Evolutionary conservation across 1,140 invertebrate species (phyloP).

Genomic region (Ectropis grisescens): DNA sequence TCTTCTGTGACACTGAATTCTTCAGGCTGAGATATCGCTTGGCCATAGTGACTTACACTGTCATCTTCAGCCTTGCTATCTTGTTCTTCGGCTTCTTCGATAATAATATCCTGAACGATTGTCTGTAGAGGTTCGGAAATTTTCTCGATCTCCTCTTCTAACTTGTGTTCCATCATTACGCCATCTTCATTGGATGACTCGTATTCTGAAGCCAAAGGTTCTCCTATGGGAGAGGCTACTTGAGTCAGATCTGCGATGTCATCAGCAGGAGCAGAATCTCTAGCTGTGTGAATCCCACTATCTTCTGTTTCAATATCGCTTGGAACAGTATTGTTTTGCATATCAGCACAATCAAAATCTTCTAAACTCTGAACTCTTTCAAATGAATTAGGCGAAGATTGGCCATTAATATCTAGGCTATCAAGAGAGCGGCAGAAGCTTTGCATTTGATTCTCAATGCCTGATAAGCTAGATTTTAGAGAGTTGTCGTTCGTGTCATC

Average conservation of each 20-base stretch:
- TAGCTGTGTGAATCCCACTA: conserved; percentile 85
- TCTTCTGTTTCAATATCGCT: conserved; percentile 83
- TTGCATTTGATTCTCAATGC: conserved; percentile 62
- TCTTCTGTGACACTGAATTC: conserved; percentile 59
- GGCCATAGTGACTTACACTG: conserved; percentile 56
- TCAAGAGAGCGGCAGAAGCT: conserved; percentile 76
- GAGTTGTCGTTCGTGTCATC: conserved; percentile 45
- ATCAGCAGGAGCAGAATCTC: conserved; percentile 82
- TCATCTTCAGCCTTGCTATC: conserved; percentile 51
- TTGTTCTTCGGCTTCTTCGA: conserved; percentile 48
- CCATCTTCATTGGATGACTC: conserved; percentile 59
- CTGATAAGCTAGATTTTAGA: conserved; percentile 46
- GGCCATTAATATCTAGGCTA: conserved; percentile 72
- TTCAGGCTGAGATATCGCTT: conserved; percentile 59
- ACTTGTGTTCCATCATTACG: conserved; percentile 31
- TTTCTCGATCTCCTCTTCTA: conserved; percentile 25
- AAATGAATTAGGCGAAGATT: conserved; percentile 70
- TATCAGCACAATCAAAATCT: conserved; percentile 71
- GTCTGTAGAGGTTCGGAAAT: conserved; percentile 20
- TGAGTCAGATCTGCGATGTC: conserved; percentile 72
- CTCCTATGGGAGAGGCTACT: conserved; percentile 58
- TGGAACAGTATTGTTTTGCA: conserved; percentile 60
- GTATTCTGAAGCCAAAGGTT: conserved; percentile 62
- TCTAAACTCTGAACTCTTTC: conserved; percentile 78
- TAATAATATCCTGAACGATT: conserved; percentile 30